Evolutionary conservation across 2,888 invertebrate species (phyloP), one percentile per base, ranked within the genome.

Genomic region (Teleogryllus oceanicus): DNA sequence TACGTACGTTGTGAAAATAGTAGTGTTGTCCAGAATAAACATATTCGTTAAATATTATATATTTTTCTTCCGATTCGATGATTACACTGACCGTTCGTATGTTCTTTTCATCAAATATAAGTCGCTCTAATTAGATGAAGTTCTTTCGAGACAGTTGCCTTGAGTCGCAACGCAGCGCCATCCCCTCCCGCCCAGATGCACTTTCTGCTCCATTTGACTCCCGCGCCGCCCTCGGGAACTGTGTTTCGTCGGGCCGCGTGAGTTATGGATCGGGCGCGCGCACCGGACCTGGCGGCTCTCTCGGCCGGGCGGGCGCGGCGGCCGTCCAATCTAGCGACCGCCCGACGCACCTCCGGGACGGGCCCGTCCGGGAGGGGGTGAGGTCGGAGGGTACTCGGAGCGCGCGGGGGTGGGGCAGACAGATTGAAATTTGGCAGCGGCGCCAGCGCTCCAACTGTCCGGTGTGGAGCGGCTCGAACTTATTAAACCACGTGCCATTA

Each of bases 401-500:
- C 13, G 62, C 16, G 62, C 62, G n/a, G 62, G n/a, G 62, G n/a
- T 3, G 62, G n/a, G 62, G 13, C 62, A 62, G 62, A 62, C 62
- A 62, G 62, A 62, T 62, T 62, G 62, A 62, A 62, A 62, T 62
- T 13, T 62, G 62, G 62, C 62, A 18, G 62, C 62, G 62, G 62
- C 62, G 62, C 37, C 37, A 37, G 37, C 37, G 37, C 37, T 37
- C 37, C 37, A 37, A 37, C 37, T 37, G 37, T 37, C 37, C 37
- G 37, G 37, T 37, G 37, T 37, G 37, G 37, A 37, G 37, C 37
- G 37, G 37, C 62, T 62, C 62, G 62, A 62, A 62, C 62, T 62
- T 62, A 62, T 62, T 62, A 62, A 62, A 62, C 16, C 62, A 62
- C 62, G 62, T 62, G 62, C 62, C 62, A 62, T 62, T 62, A 62